phyloP scores from a whole-genome alignment of 1,140 invertebrate species.

The Mya arenaria region DNA sequence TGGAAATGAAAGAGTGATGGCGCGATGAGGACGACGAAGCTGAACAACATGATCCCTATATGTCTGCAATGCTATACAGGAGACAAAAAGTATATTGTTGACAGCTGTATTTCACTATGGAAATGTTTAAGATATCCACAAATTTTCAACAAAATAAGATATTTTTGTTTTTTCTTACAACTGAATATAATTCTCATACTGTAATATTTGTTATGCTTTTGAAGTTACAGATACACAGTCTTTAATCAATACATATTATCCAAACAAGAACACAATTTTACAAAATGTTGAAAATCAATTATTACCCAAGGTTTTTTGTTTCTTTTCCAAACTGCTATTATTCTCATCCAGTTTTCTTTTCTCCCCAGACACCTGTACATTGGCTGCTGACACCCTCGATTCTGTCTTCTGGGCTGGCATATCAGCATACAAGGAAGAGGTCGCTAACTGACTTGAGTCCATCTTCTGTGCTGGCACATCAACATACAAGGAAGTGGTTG shows the following conservation, averaged over 20 bases:
- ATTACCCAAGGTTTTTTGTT: not conserved
- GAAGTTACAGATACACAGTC: not conserved
- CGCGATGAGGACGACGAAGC: no score
- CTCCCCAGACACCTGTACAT: not conserved
- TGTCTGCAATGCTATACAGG: no score
- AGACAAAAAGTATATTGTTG: no score
- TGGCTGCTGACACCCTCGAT: not conserved
- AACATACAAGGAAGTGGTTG: not conserved
- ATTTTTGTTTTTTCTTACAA: not conserved
- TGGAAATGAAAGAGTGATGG: no score
- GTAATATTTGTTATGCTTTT: not conserved
- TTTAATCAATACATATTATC: not conserved
- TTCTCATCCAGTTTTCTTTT: slow-evolving; percentile 17
- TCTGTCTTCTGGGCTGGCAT: not conserved
- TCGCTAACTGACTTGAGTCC: not conserved
- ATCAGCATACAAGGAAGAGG: not conserved
- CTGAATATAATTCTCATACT: not conserved
- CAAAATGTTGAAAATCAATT: not conserved
- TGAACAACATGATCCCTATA: no score
- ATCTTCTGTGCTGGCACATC: slow-evolving; percentile 9
- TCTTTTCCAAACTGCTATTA: slow-evolving; percentile 1
- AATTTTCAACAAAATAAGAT: not conserved
- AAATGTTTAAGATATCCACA: no score
- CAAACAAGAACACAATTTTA: not conserved
- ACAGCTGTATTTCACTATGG: no score